Evolutionary conservation across 1,140 invertebrate genomes (phyloP).

Genomic region (Diuraphis noxia): DNA sequence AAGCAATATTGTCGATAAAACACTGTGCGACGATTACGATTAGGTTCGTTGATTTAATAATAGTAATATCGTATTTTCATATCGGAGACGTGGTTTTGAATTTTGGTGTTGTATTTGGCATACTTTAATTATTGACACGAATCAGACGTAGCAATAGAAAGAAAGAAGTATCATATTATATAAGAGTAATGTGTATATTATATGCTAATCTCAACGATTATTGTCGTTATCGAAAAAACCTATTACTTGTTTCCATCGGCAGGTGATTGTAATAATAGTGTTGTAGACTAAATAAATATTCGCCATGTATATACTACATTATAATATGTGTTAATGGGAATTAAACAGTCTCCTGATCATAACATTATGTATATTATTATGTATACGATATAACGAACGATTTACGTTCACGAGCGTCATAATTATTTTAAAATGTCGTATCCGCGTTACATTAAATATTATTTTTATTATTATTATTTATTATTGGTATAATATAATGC

Average conservation of each 20-base stretch:
- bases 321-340: not conserved
- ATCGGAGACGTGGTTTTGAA: not conserved
- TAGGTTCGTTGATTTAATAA: not conserved
- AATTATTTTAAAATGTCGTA: conserved; percentile 3
- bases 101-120: not conserved
- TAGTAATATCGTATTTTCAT: no score
- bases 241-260: not conserved
- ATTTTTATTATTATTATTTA: no score
- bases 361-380: not conserved
- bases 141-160: not conserved
- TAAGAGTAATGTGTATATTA: not conserved
- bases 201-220: not conserved
- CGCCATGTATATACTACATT: not conserved
- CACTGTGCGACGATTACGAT: not conserved
- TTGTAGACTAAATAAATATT: conserved; percentile 4
- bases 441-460: not conserved
- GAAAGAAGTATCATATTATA: not conserved
- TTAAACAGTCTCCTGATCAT: not conserved
- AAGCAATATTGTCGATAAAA: not conserved
- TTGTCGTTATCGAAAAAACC: not conserved
- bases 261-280: not conserved
- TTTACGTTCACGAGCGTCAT: not conserved
- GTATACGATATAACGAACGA: not conserved
- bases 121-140: not conserved
- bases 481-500: not conserved